Conservation (phyloP, 2,888 invertebrate species). For the Lasius platythorax region DNA sequence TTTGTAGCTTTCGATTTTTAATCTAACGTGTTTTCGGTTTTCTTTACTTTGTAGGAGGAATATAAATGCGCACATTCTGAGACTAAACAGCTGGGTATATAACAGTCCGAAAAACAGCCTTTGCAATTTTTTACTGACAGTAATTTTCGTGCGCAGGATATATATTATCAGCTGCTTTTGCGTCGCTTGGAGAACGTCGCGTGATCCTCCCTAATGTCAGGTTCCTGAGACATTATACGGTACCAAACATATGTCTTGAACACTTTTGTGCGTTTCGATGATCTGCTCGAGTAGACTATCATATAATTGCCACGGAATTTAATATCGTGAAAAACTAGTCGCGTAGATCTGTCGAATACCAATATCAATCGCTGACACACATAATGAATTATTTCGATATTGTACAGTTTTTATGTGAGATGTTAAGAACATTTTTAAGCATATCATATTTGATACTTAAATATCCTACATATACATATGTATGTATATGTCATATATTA, state of each 20-base stretch:
- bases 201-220: slow-evolving; percentile 55
- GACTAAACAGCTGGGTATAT: slow-evolving; percentile 20
- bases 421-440: neutral
- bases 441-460: neutral
- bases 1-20: neutral
- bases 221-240: slow-evolving; percentile 56
- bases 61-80: neutral
- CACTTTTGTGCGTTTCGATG: slow-evolving; percentile 25
- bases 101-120: slow-evolving; percentile 8
- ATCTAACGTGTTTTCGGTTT: neutral
- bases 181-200: slow-evolving; percentile 50
- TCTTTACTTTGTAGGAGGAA: neutral
- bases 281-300: slow-evolving; percentile 1
- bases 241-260: slow-evolving; percentile 45
- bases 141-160: slow-evolving; percentile 38
- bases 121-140: slow-evolving; percentile 28
- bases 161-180: slow-evolving; percentile 47
- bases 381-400: slow-evolving; percentile 13
- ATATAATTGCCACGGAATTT: slow-evolving; percentile 57
- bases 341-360: slow-evolving; percentile 1
- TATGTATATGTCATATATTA: neutral
- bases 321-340: slow-evolving; percentile 62
- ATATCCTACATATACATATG: neutral
- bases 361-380: neutral
- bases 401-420: neutral